Evolutionary conservation across 2,113 vertebrate species (phyloP).

Genomic region (Zosterops borbonicus): DNA sequence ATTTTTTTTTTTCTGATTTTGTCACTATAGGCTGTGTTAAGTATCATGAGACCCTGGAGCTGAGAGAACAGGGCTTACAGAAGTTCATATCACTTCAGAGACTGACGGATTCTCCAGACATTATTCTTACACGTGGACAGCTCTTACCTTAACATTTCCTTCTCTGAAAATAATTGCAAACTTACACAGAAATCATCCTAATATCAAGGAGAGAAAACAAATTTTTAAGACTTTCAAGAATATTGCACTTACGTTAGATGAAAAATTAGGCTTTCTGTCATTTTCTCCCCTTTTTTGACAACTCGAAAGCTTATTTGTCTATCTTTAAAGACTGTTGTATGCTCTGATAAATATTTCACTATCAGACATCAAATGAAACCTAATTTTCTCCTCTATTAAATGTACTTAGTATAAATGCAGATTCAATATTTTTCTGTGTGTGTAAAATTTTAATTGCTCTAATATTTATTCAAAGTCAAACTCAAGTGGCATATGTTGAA

Average conservation of each 20-base stretch:
- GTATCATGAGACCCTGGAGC: neutral
- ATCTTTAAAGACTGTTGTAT: neutral
- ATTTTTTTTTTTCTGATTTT: neutral
- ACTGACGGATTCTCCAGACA: neutral
- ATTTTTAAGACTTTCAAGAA: neutral
- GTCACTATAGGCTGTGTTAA: neutral
- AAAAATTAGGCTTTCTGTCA: neutral
- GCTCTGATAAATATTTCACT: neutral
- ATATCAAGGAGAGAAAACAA: neutral
- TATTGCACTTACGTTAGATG: neutral
- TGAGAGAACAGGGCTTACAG: neutral
- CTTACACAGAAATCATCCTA: neutral
- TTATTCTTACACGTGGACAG: neutral
- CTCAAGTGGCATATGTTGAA: neutral
- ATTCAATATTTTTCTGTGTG: neutral
- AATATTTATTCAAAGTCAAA: neutral
- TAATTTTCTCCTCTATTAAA: constrained; percentile 20
- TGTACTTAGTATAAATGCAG: neutral
- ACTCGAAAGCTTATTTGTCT: neutral
- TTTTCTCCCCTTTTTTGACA: neutral
- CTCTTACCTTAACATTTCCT: neutral
- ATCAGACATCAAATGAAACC: neutral
- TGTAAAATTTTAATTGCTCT: neutral
- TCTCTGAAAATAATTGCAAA: neutral
- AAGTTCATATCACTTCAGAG: neutral